phyloP scores from a whole-genome alignment of 2,888 invertebrate species.

The Ectemnius lituratus region DNA sequence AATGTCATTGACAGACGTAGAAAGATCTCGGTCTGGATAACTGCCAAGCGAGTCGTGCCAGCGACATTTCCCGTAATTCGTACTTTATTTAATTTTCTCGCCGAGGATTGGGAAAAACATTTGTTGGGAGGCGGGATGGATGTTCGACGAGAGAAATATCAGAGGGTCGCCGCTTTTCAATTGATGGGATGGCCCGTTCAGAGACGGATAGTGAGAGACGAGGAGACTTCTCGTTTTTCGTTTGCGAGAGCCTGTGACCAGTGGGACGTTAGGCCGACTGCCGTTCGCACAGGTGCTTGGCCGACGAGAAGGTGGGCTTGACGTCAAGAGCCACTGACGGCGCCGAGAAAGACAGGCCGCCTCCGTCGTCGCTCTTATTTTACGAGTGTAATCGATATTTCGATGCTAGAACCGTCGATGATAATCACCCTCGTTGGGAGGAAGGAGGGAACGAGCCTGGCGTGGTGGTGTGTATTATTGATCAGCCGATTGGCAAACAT shows the following conservation, averaged over 20 bases:
- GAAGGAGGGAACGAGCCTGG: constrained; percentile 29
- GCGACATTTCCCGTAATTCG: no score
- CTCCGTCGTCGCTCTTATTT: constrained; percentile 30
- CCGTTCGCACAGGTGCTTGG: constrained; percentile 35
- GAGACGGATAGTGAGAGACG: no score
- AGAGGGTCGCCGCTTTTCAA: no score
- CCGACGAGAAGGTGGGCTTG: constrained; percentile 33
- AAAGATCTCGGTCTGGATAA: no score
- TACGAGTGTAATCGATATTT: constrained; percentile 47
- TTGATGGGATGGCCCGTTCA: no score
- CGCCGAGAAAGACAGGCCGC: constrained; percentile 35
- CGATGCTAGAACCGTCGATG: constrained; percentile 35
- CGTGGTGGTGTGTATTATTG: constrained; percentile 25
- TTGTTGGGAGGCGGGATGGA: no score
- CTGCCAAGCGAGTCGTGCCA: no score
- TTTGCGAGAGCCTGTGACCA: constrained; percentile 18
- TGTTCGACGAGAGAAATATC: no score
- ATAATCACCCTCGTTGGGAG: constrained; percentile 46
- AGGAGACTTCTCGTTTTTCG: constrained; percentile 5
- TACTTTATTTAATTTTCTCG: no score
- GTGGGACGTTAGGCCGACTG: constrained; percentile 30
- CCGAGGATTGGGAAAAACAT: no score
- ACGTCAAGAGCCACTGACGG: constrained; percentile 30
- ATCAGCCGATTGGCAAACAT: constrained; percentile 31
- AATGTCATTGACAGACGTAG: no score